A percentile compares a stretch with the other conserved stretches of the same genome.
Evolutionary conservation across 2,888 invertebrate species (phyloP).

Genomic region (Heliconius sara): DNA sequence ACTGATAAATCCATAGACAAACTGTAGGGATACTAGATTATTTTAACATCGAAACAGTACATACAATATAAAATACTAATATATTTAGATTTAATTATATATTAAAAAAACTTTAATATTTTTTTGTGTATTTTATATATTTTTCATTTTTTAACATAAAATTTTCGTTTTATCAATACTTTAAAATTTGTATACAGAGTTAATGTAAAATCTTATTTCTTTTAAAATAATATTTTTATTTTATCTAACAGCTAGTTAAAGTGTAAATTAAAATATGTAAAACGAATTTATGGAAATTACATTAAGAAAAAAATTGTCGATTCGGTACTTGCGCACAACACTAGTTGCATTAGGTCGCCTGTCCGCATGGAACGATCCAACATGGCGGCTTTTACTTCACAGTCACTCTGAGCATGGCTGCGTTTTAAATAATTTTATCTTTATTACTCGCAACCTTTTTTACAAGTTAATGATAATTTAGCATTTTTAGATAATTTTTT

Average conservation of each 20-base stretch:
- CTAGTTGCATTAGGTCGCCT: constrained; percentile 64
- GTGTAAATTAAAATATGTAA: background rate
- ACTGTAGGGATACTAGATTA: background rate
- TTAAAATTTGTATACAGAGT: no score
- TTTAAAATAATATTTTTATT: no score
- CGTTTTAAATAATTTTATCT: constrained; percentile 68
- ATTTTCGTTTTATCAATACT: no score
- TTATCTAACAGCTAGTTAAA: constrained; percentile 3
- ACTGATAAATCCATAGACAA: constrained; percentile 1
- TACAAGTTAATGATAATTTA: constrained; percentile 60
- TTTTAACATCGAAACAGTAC: background rate
- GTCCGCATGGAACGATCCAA: constrained; percentile 77
- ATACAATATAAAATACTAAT: no score
- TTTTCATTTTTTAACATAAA: no score
- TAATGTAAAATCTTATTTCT: no score
- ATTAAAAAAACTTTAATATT: no score
- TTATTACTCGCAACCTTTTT: constrained; percentile 61
- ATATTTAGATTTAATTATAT: no score
- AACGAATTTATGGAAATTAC: background rate
- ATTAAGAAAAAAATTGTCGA: constrained; percentile 52
- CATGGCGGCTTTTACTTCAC: constrained; percentile 79
- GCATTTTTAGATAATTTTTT: constrained; percentile 63
- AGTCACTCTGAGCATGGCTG: constrained; percentile 74
- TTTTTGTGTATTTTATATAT: no score
- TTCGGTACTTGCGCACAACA: constrained; percentile 76